Conservation (phyloP, 2,888 invertebrate genomes). For the Protophormia terraenovae region DNA sequence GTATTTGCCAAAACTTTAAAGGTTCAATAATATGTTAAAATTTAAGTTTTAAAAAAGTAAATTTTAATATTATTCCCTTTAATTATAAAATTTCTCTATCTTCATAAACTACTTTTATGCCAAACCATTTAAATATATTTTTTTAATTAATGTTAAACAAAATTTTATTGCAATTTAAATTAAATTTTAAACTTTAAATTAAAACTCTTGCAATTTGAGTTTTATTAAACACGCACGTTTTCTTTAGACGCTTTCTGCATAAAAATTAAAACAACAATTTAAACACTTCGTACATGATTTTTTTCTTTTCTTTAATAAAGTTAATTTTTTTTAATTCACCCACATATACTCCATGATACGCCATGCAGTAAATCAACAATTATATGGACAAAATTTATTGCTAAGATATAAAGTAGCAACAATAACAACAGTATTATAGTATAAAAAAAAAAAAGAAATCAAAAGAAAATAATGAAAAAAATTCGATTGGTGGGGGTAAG, state of each 20-base stretch:
- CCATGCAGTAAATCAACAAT: conserved; percentile 15
- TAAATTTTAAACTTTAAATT: not conserved
- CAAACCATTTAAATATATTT: not conserved
- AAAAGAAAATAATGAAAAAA: not conserved
- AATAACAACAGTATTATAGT: conserved; percentile 12
- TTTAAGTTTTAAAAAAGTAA: no score
- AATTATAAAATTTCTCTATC: no score
- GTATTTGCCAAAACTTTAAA: no score
- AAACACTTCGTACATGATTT: conserved; percentile 12
- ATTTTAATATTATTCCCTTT: no score
- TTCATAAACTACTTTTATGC: not conserved
- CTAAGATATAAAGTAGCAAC: conserved; percentile 37
- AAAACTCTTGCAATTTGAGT: not conserved
- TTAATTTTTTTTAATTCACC: not conserved
- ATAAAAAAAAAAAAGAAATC: not conserved
- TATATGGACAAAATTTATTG: conserved; percentile 49
- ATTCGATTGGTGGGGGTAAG: not conserved
- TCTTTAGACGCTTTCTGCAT: not conserved
- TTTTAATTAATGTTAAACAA: not conserved
- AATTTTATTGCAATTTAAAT: not conserved
- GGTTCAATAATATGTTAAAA: no score
- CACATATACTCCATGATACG: not conserved
- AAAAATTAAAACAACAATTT: conserved; percentile 16
- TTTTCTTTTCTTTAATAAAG: not conserved
- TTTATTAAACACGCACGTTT: conserved; percentile 27